Evolutionary conservation across 2,888 invertebrate genomes (phyloP).

Genomic region (Portevinia maculata): DNA sequence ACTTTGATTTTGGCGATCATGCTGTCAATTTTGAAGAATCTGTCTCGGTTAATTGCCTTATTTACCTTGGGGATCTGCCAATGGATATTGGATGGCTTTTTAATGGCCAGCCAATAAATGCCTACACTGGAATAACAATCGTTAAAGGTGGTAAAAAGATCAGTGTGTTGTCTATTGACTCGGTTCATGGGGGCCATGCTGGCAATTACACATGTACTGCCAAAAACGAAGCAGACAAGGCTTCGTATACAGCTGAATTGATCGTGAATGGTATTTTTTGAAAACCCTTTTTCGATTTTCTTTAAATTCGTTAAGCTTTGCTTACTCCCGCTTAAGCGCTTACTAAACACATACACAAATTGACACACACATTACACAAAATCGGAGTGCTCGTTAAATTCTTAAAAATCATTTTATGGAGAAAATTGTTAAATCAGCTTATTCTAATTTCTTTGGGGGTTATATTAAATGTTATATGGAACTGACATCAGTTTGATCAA

Average conservation of each 20-base stretch:
- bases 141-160: constrained; percentile 85
- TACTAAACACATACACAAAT: constrained; percentile 41
- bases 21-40: constrained; percentile 87
- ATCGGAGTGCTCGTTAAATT: too few species aligned
- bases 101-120: constrained; percentile 83
- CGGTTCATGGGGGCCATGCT: constrained; percentile 86
- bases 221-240: constrained; percentile 87
- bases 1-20: constrained; percentile 88
- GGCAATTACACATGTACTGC: constrained; percentile 91
- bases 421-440: too few species aligned
- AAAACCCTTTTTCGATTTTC: constrained; percentile 23
- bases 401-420: too few species aligned
- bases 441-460: too few species aligned
- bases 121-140: constrained; percentile 82
- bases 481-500: too few species aligned
- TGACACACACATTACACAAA: constrained; percentile 19
- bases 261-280: constrained; percentile 86
- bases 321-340: constrained; percentile 47
- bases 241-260: constrained; percentile 87
- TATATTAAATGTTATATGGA: too few species aligned
- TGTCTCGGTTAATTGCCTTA: constrained; percentile 85
- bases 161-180: constrained; percentile 86
- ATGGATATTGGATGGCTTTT: constrained; percentile 85
- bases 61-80: constrained; percentile 86
- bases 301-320: constrained; percentile 40